Base-by-base conservation (phyloP, 1,140 invertebrate species). In the Halictus rubicundus region DNA sequence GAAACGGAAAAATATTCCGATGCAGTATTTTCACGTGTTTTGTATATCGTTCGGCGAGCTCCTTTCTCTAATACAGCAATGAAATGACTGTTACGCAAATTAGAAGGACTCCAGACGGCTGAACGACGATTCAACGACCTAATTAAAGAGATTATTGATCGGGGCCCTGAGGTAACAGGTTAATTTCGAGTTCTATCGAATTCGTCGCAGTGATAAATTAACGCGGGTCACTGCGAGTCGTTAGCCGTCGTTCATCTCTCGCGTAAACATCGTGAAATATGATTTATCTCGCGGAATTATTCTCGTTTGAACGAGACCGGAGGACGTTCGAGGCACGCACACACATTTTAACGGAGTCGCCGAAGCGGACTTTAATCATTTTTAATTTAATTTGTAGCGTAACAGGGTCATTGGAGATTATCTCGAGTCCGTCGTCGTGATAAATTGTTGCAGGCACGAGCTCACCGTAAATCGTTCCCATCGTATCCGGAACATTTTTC, bases 341-440 rank as follows among this genome's bases (percentile, higher is more conserved):
- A 32, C 19, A 10, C 16, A 14, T 23, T 16, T n/a, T 57, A 21
- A 21, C 68, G 9, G 16, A 32, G 27, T 39, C 10, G 66, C 25
- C 25, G 14, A 16, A 19, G 23, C 37, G 27, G 27, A 32, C 21
- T 61, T 61, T 77, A 70, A 77, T 70, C 66, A 52, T 70, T 77
- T 77, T 69, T 77, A 77, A 70, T 70, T 77, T 77, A 77, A 77
- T 70, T 77, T 77, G 75, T 61, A 77, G 39, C 57, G 75, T 61
- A 69, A 70, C 75, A 63, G 75, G 68, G 70, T 77, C 75, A 70
- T 77, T 23, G 75, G 57, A 70, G 75, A 77, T 70, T 77, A 77
- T 70, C 75, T 70, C 57, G 57, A 37, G 42, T 54, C 52, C 27
- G 70, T 54, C 70, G 25, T 10, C 61, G 21, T 74, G 61, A 79